Base-by-base conservation (phyloP, 2,888 invertebrate species). In the Falcaria lacertinaria region DNA sequence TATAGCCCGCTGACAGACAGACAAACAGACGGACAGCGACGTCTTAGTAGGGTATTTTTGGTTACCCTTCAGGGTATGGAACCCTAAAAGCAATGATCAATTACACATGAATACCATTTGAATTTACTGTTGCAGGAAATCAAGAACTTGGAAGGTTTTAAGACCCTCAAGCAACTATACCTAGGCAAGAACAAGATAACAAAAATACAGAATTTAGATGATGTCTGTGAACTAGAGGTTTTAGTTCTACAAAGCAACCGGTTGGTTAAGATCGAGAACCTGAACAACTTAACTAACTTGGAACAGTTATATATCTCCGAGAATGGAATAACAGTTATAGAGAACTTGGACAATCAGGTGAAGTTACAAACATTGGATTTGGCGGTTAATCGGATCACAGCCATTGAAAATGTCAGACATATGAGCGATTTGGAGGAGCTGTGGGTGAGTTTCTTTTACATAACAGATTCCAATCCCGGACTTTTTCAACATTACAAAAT, bases 121-220 rank as follows among this genome's bases (percentile, higher is more conserved):
- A 19, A 5, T 2, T 19, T 19, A 19, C 5, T 17, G 50, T 75
- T 84, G 55, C 87, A 96, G 93, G 93, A 92, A 71, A 96, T 99
- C 54, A 95, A 96, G 75, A 96, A 98, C 78, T 78, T 99, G 7
- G 94, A 95, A 2, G 92, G 92, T 0, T 80, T 99, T 48, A 90
- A 88, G 1, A 92, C 93, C 43, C 83, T 99, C 14, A 93, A 93
- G 14, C 94, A 94, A 60, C 87, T 98, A 8, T 99, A 93, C 81
- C 83, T 98, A 42, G 99, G 97, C 11, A 99, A 97, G 82, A 99
- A 99, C 81, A 99, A 98, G 90, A 97, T 99, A 50, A 86, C 91
- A 0, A 94, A 94, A 78, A 94, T 99, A 38, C 92, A 96, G 64
- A 96, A 97, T 69, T 77, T 99, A 11, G 93, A 94, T 8, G 87